Evolutionary conservation across 2,888 invertebrate genomes (phyloP).

Genomic region (Sabellastarte sp.): DNA sequence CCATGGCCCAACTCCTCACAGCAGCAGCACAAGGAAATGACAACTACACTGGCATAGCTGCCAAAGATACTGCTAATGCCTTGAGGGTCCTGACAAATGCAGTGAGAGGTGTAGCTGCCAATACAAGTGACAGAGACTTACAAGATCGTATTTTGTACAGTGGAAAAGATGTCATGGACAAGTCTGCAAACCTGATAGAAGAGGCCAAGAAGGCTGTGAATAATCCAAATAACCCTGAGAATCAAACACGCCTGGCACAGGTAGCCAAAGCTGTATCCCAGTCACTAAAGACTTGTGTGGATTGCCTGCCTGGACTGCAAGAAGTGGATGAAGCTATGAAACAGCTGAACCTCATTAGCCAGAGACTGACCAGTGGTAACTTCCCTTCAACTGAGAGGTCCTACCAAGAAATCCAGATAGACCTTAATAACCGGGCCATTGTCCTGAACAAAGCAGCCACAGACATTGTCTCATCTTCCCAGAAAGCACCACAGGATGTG

Average conservation of each 20-base stretch:
- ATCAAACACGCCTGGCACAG: slow-evolving; percentile 68
- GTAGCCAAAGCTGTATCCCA: slow-evolving; percentile 60
- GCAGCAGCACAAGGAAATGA: slow-evolving; percentile 78
- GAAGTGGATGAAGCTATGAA: slow-evolving; percentile 89
- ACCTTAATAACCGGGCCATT: slow-evolving; percentile 81
- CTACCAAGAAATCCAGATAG: slow-evolving; percentile 73
- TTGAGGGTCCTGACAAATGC: slow-evolving; percentile 74
- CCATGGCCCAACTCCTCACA: slow-evolving; percentile 81
- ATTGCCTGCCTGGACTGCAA: slow-evolving; percentile 86
- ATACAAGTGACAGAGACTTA: slow-evolving; percentile 60
- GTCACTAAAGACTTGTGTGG: slow-evolving; percentile 72
- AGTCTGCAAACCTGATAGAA: slow-evolving; percentile 76
- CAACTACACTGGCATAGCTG: slow-evolving; percentile 77
- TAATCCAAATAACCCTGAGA: slow-evolving; percentile 68
- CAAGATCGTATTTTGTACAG: slow-evolving; percentile 62
- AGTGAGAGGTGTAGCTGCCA: slow-evolving; percentile 68
- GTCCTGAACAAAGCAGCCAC: slow-evolving; percentile 80
- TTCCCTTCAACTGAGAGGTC: slow-evolving; percentile 67
- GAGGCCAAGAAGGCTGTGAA: slow-evolving; percentile 77
- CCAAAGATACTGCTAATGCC: slow-evolving; percentile 76
- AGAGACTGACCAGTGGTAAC: slow-evolving; percentile 9
- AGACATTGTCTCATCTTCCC: slow-evolving; percentile 77
- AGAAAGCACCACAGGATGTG: slow-evolving; percentile 66
- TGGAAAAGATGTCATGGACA: slow-evolving; percentile 78
- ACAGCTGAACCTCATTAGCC: slow-evolving; percentile 53